Conservation (phyloP, 2,888 invertebrate genomes). For the Tetanocera ferruginea region DNA sequence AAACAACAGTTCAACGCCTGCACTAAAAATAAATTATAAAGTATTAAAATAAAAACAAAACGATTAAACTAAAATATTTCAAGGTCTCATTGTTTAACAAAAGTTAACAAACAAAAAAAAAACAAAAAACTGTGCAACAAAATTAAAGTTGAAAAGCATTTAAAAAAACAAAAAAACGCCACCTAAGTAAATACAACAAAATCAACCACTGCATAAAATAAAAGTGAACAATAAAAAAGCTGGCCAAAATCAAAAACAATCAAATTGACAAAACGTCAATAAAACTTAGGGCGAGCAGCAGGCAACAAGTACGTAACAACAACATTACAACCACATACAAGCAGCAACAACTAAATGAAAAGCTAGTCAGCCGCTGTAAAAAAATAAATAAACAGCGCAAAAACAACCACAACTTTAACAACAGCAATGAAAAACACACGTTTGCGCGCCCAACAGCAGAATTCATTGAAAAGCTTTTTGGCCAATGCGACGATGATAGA, state of each 20-base stretch:
- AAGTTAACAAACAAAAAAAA: background rate
- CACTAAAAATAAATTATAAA: no score
- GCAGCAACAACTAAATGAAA: conserved; percentile 14
- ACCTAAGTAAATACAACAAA: background rate
- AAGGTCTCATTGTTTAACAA: background rate
- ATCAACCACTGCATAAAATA: conserved; percentile 1
- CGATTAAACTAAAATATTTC: no score
- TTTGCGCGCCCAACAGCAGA: conserved; percentile 39
- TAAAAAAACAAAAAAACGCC: background rate
- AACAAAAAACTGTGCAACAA: background rate
- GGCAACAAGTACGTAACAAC: conserved; percentile 44
- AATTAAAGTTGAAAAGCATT: background rate
- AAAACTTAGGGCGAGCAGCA: conserved; percentile 50
- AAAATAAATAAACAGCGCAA: conserved; percentile 51
- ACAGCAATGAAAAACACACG: background rate
- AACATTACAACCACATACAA: conserved; percentile 49
- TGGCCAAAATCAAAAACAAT: conserved; percentile 62
- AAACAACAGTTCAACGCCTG: no score
- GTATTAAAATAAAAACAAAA: background rate
- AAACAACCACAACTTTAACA: conserved; percentile 5
- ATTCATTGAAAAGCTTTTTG: conserved; percentile 34
- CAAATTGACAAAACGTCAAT: conserved; percentile 67
- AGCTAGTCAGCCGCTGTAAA: conserved; percentile 8
- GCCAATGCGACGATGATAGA: conserved; percentile 12
- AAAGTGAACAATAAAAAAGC: background rate